Evolutionary conservation across 1,140 invertebrate genomes (phyloP).

Genomic region (Holotrichia oblita): DNA sequence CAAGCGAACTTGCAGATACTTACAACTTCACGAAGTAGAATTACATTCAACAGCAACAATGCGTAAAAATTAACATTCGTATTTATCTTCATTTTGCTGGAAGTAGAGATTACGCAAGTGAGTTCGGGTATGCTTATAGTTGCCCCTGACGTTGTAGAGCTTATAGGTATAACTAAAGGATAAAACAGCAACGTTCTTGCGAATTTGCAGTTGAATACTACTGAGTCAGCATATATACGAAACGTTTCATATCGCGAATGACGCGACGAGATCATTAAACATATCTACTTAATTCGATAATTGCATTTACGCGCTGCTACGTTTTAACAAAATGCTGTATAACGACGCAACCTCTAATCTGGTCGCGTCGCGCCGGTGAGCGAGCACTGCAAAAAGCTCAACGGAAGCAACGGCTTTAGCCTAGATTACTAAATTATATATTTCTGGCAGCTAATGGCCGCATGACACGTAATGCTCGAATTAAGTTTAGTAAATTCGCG

Average conservation of each 20-base stretch:
- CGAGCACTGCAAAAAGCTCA: background rate
- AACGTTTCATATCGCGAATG: background rate
- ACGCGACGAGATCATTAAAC: background rate
- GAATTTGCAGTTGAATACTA: background rate
- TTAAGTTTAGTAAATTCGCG: background rate
- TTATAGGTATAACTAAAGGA: background rate
- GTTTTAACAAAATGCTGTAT: constrained; percentile 2
- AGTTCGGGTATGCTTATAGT: no score
- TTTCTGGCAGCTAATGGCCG: background rate
- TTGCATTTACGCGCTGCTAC: background rate
- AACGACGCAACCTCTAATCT: constrained; percentile 13
- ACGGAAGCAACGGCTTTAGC: constrained; percentile 11
- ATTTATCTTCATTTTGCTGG: background rate
- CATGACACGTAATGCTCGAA: constrained; percentile 4
- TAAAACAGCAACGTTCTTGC: background rate
- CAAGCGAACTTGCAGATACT: background rate
- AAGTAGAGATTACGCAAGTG: no score
- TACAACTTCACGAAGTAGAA: background rate
- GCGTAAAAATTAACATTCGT: background rate
- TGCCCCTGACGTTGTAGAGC: background rate
- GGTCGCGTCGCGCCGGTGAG: background rate
- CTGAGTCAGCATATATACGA: background rate
- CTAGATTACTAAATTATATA: constrained; percentile 28
- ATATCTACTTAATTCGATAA: constrained; percentile 4
- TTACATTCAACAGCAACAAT: background rate